These are phyloP conservation scores for Caracal caracal DNA, from an alignment of 2,113 vertebrate genomes.

Conservation along the genomic window DNA sequence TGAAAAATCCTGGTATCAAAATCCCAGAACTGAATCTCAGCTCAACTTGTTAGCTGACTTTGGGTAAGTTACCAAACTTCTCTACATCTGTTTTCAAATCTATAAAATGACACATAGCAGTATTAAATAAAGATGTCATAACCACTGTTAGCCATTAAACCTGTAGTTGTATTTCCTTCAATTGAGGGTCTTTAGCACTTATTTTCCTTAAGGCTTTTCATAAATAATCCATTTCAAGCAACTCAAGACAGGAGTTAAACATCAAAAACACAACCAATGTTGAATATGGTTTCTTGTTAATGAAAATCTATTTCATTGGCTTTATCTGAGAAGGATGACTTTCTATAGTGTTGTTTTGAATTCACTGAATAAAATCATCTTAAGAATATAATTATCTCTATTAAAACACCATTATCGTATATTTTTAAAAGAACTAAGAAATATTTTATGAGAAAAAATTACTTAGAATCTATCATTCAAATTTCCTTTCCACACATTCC, in stretches of 20 bases:
- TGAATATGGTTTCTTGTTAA: background rate
- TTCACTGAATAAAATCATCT: background rate
- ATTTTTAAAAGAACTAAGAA: background rate
- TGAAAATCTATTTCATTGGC: background rate
- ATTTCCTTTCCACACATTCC: slow-evolving; percentile 14
- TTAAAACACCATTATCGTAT: background rate
- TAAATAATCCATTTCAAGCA: slow-evolving; percentile 17
- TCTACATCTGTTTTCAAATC: slow-evolving; percentile 31
- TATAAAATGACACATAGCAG: background rate
- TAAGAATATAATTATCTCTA: background rate
- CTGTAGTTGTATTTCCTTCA: background rate
- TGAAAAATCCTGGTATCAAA: background rate
- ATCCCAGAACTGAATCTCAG: background rate
- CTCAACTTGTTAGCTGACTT: background rate
- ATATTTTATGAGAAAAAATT: background rate
- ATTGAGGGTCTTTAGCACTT: background rate
- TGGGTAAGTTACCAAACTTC: slow-evolving; percentile 8
- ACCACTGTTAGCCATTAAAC: background rate
- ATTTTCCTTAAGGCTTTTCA: background rate
- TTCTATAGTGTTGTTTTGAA: background rate
- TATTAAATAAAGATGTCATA: background rate
- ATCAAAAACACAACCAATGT: background rate
- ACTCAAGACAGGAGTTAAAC: background rate
- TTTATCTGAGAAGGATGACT: slow-evolving; percentile 7
- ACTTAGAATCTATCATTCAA: background rate